Evolutionary conservation across 2,113 vertebrate species (phyloP).

Genomic region (Butorides virescens): DNA sequence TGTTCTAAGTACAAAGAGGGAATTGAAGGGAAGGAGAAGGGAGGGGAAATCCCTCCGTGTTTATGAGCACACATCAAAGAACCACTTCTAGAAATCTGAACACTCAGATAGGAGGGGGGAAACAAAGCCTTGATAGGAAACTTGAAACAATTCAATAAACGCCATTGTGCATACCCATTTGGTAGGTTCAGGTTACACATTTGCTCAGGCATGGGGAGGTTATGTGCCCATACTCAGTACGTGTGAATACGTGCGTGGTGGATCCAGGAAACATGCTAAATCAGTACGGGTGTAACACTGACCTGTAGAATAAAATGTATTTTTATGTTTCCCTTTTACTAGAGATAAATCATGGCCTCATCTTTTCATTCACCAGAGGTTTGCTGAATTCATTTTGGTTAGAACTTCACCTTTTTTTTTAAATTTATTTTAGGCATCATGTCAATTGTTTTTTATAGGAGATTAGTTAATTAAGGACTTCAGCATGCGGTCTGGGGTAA

Average conservation of each 20-base stretch:
- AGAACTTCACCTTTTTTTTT: not conserved
- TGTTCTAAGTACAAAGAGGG: conserved; percentile 23
- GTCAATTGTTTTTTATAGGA: not conserved
- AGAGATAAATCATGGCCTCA: not conserved
- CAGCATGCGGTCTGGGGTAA: not conserved
- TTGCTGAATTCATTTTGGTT: not conserved
- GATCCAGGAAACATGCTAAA: not conserved
- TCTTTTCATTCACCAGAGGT: not conserved
- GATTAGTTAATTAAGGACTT: not conserved
- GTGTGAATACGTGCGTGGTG: accelerated
- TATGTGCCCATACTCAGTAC: accelerated
- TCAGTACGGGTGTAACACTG: not conserved
- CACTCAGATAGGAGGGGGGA: not conserved
- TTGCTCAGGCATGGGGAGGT: not conserved
- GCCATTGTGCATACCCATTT: not conserved
- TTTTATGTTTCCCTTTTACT: not conserved
- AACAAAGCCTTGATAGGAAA: conserved; percentile 44
- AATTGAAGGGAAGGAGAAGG: conserved; percentile 17
- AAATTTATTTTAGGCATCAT: not conserved
- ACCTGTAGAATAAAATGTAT: not conserved
- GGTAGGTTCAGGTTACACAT: not conserved
- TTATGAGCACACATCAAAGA: conserved; percentile 54
- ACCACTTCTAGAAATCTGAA: conserved; percentile 49
- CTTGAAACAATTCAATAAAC: conserved; percentile 48
- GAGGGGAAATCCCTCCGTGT: conserved; percentile 15